Base-by-base conservation (phyloP, 2,888 invertebrate genomes). In the Andrena hattorfiana region DNA sequence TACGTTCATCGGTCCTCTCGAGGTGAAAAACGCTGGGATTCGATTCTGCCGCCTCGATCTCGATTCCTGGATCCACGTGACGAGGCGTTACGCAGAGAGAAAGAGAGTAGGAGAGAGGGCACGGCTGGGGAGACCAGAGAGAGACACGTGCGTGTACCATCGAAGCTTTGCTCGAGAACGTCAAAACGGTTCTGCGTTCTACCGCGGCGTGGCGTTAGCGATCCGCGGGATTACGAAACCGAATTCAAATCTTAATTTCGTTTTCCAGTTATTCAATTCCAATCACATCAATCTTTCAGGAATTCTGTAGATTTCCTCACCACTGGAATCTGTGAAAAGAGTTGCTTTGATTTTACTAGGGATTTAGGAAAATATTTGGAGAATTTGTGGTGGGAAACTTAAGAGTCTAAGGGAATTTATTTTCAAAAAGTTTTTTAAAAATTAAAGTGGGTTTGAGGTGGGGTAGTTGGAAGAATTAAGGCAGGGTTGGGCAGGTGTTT, bases 131-230 rank as follows among this genome's bases (percentile, higher is more conserved):
- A 20, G 62, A 62, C 13, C 20, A 30, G 66, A 49, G n/a, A 16
- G 20, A 49, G 60, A 69, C 13, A 30, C 4, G 62, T 69, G 71
- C 64, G 64, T 93, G 91, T 93, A 93, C 93, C 93, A 93, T 91
- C 92, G 80, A 92, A 92, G 92, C 91, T 84, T 74, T 85, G 81
- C 87, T 71, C 59, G 72, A 30, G 82, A 81, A 81, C 72, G 88
- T 90, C 89, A 90, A 91, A 92, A 92, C 88, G 89, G 92, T 93
- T 93, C 90, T 78, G 62, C 73, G 83, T 78, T 90, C 86, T 75
- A 83, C 91, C 93, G 93, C 87, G 83, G 87, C 92, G 91, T 90
- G 93, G 93, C 93, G 93, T 85, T 92, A 91, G 82, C 79, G 69
- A 42, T 81, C 81, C 72, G 77, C 87, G 76, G 63, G 70, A 74